These are phyloP conservation scores for Molorchus minor DNA, from an alignment of 2,888 invertebrate genomes.

Conservation along the genomic window DNA sequence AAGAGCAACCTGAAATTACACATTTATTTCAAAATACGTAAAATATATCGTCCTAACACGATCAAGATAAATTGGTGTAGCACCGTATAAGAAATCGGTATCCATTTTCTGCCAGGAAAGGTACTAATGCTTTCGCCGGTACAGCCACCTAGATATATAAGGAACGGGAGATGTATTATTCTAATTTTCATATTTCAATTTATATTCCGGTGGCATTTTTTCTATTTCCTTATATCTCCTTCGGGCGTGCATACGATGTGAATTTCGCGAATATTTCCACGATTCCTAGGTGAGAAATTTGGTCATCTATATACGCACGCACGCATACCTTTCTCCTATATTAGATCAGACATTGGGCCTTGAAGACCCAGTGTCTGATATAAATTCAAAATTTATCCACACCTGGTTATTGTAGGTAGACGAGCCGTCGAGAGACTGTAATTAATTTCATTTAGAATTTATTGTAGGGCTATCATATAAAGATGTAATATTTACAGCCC, in stretches of 20 bases:
- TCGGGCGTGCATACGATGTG: conserved; percentile 9
- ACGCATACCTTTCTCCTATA: conserved; percentile 17
- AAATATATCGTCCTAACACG: too few species aligned
- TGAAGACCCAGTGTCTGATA: too few species aligned
- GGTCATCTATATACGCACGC: conserved; percentile 19
- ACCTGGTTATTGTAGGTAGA: conserved; percentile 2
- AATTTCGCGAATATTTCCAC: conserved; percentile 20
- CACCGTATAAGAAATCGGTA: too few species aligned
- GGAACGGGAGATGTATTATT: too few species aligned
- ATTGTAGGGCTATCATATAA: too few species aligned
- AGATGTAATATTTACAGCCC: too few species aligned
- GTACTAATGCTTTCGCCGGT: too few species aligned
- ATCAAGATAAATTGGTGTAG: too few species aligned
- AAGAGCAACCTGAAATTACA: too few species aligned
- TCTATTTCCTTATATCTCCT: conserved; percentile 13
- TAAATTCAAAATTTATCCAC: conserved; percentile 19
- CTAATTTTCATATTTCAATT: conserved; percentile 11
- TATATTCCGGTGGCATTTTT: conserved; percentile 12
- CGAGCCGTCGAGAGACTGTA: not conserved
- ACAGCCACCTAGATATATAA: too few species aligned
- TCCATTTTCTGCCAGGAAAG: too few species aligned
- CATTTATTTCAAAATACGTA: too few species aligned
- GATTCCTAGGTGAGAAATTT: conserved; percentile 18
- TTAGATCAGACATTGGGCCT: conserved; percentile 9
- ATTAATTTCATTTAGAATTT: not conserved